Percentiles rank a stretch among this genome's conserved stretches.
phyloP scores from a whole-genome alignment of 2,888 invertebrate species.

The Philereme vetulata region DNA sequence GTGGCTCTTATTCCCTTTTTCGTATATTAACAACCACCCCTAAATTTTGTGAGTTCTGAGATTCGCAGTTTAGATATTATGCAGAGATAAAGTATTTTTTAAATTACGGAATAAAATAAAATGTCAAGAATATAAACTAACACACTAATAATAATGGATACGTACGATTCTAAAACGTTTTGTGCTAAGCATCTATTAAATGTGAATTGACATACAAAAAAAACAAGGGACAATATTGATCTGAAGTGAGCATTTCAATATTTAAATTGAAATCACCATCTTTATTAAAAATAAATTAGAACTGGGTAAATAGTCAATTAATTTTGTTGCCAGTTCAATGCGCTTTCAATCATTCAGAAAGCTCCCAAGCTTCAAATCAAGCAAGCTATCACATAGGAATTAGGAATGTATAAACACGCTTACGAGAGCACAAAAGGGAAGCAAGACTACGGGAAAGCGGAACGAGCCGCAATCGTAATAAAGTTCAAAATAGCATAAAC shows the following conservation, averaged over 20 bases:
- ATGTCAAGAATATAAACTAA: too few relatives aligned
- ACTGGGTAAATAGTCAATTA: constrained; percentile 22
- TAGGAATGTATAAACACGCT: too few relatives aligned
- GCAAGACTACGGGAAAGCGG: too few relatives aligned
- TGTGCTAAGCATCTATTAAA: constrained; percentile 3
- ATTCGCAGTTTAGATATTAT: too few relatives aligned
- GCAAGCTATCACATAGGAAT: too few relatives aligned
- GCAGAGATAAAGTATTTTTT: too few relatives aligned
- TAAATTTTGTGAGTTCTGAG: not conserved
- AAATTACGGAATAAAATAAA: too few relatives aligned
- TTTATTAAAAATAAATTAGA: constrained; percentile 29
- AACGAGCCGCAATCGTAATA: too few relatives aligned
- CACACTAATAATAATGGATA: too few relatives aligned
- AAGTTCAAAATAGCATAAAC: too few relatives aligned
- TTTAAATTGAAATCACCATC: constrained; percentile 28
- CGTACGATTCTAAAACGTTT: constrained; percentile 2
- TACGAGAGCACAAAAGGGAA: too few relatives aligned
- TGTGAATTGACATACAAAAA: constrained; percentile 19
- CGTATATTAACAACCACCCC: constrained; percentile 7
- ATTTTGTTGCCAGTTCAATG: constrained; percentile 33
- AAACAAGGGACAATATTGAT: constrained; percentile 30
- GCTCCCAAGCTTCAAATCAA: not conserved
- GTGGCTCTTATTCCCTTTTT: constrained; percentile 8
- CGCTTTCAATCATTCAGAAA: constrained; percentile 32
- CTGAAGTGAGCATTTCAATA: constrained; percentile 23